Base-by-base conservation (phyloP, 2,888 invertebrate genomes). In the Eudemis profundana region DNA sequence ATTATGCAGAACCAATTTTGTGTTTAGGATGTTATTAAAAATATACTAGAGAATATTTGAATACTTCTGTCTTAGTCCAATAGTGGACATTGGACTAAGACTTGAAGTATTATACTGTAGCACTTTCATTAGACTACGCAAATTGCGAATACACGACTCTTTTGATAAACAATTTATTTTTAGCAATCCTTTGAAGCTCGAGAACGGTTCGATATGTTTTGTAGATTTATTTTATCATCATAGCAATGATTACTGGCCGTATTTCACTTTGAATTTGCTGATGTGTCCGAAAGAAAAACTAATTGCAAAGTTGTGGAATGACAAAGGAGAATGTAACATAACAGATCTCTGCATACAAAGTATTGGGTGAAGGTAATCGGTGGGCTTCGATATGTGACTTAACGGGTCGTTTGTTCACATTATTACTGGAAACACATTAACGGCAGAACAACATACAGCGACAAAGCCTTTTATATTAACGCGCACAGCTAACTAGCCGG, bases 401-500 rank as follows among this genome's bases (percentile, higher is more conserved):
- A 73, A 69, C 73, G 72, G 75, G 74, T 76, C 75, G 78, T 80
- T 79, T 78, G 75, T 77, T 79, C 75, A 71, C 80, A 77, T 76
- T 76, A 75, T 69, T 74, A 68, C 61, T 51, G 74, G 75, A 75
- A 81, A 78, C 75, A 74, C 67, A 82, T 79, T 79, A 82, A 79
- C 78, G 75, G 77, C 77, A 74, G 72, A 74, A 74, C 72, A 70
- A 78, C 75, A 80, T 76, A 83, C 78, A 83, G 76, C 78, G 78
- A 81, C 79, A 23, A 59, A 59, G 36, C 38, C 46, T 47, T 40
- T 42, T 42, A 29, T 56, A 49, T 46, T 27, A 59, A 53, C 59
- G 59, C 78, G 86, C 85, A 86, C 88, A 84, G 80, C 78, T 82
- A 88, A 89, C 86, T 80, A 85, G 83, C 74, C 73, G 79, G 74